Base-by-base conservation (phyloP, 2,888 invertebrate genomes). In the Cryptocephalus primarius region DNA sequence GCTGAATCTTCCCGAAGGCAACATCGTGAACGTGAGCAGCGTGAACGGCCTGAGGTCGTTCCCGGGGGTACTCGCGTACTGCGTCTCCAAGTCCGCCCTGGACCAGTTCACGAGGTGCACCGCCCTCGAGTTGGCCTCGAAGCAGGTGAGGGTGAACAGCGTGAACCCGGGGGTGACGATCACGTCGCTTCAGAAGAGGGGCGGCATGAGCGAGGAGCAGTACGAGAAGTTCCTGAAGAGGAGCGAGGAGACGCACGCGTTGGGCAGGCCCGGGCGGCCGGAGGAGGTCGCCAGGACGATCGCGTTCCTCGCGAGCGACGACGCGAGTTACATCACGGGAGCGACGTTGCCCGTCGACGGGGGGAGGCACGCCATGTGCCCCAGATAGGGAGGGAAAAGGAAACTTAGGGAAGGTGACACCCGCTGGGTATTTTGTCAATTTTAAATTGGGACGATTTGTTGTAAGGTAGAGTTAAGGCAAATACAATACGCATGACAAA, bases 91-190 rank as follows among this genome's bases (percentile, higher is more conserved):
- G 72, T 80, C 92, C 34, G 88, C 94, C 1, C 75, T 97, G 0
- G 97, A 99, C 70, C 96, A 96, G 66, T 83, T 99, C 55, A 97
- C 97, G 0, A 78, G 88, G 58, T 94, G 94, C 68, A 79, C 85
- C 2, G 95, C 97, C 4, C 71, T 99, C 48, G 96, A 91, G 62
- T 67, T 91, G 44, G 90, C 88, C 12, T 62, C 78, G 0, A 86
- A 88, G 68, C 82, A 85, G 50, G 89, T 95, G 0, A 73, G 95
- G 49, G 92, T 92, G 0, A 95, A 95, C 69, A 80, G 85, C 55
- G 91, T 95, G 0, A 93, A 93, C 70, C 96, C 96, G 11, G 96
- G 96, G 43, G 95, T 96, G 0, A 85, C 88, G 11, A 67, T 88
- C 1, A 96, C 95, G 0, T 86, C 92, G 66, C 68, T 95, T 33